These are phyloP conservation scores for Beris chalybata DNA, from an alignment of 2,888 invertebrate genomes.

Conservation along the genomic window DNA sequence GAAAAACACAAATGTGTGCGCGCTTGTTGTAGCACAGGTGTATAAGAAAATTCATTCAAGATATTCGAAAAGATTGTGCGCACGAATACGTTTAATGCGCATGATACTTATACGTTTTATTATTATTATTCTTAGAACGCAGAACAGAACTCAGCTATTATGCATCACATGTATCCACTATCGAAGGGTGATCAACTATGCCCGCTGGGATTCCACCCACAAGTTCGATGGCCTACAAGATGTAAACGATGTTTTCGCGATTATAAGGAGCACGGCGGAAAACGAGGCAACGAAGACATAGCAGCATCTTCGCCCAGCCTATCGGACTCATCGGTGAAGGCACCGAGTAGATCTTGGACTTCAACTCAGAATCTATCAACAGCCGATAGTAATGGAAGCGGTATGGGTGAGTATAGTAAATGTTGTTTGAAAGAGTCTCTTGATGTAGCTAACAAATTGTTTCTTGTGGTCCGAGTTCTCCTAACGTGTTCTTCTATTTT, in stretches of 20 bases:
- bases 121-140: not conserved
- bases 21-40: constrained; percentile 4
- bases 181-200: constrained; percentile 85
- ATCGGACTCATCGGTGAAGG: constrained; percentile 61
- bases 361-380: constrained; percentile 71
- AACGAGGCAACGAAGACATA: constrained; percentile 67
- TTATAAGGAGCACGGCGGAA: constrained; percentile 85
- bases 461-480: too few species aligned
- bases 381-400: constrained; percentile 44
- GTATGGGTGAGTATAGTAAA: constrained; percentile 49
- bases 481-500: not conserved
- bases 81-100: not conserved
- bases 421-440: not conserved
- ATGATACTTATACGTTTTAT: not conserved
- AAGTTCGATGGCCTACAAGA: constrained; percentile 90
- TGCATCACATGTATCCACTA: constrained; percentile 58
- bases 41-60: not conserved
- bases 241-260: constrained; percentile 92
- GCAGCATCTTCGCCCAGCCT: constrained; percentile 80
- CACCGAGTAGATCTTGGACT: constrained; percentile 68
- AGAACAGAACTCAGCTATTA: constrained; percentile 34
- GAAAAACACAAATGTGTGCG: not conserved
- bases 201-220: constrained; percentile 91
- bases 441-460: too few species aligned
- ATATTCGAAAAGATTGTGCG: not conserved